Conservation (phyloP, 1,140 invertebrate genomes). For the Trichonephila clavipes region DNA sequence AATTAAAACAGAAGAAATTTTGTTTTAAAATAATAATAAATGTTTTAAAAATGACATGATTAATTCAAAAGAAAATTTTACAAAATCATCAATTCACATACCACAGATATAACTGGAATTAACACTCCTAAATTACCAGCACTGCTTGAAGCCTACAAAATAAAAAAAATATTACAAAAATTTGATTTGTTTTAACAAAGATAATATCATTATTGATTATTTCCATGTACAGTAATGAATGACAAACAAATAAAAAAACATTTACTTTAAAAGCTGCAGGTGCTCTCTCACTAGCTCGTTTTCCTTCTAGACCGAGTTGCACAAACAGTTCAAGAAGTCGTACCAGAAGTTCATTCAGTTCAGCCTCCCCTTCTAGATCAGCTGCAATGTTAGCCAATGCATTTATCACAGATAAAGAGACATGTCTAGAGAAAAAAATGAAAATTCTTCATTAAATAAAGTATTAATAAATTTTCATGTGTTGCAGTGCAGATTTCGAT, state of each 20-base stretch:
- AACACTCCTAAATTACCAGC: conserved; percentile 98
- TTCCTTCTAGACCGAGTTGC: conserved; percentile 97
- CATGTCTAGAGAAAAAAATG: conserved; percentile 85
- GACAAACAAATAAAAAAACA: not conserved
- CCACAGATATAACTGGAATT: conserved; percentile 95
- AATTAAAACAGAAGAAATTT: no score
- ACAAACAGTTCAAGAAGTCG: conserved; percentile 97
- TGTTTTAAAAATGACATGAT: no score
- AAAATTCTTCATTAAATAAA: not conserved
- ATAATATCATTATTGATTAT: no score
- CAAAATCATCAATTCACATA: conserved; percentile 78
- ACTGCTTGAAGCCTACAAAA: conserved; percentile 90
- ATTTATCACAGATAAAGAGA: conserved; percentile 96
- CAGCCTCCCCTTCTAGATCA: conserved; percentile 92
- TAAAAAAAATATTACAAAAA: not conserved
- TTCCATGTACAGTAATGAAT: not conserved
- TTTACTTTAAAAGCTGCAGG: conserved; percentile 85
- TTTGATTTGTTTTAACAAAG: no score
- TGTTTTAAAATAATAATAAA: no score
- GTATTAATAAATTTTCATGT: no score
- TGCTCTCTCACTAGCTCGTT: conserved; percentile 93
- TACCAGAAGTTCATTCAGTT: conserved; percentile 92
- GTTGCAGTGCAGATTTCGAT: no score
- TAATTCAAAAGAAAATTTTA: no score
- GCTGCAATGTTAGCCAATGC: conserved; percentile 96